Conservation (phyloP, 2,113 vertebrate genomes). For the Craseonycteris thonglongyai region DNA sequence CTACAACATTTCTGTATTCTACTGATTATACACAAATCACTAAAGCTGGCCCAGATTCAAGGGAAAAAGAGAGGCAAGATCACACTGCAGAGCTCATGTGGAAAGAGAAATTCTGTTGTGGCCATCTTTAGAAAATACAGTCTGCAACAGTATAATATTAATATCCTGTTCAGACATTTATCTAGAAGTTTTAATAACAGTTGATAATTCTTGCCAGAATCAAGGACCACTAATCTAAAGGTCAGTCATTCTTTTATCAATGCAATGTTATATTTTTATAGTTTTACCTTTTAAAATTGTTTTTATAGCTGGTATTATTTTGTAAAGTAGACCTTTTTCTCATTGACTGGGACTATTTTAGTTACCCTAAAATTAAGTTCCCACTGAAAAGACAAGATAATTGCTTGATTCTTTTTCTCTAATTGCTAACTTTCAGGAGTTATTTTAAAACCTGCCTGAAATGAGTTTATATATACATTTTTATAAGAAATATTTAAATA, state of each 20-base stretch:
- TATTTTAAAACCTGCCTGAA: constrained; percentile 7
- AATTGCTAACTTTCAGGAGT: neutral
- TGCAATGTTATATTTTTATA: neutral
- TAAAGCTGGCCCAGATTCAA: neutral
- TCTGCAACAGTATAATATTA: neutral
- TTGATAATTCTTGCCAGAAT: constrained; percentile 3
- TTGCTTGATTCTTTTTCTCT: constrained; percentile 5
- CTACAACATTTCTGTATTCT: neutral
- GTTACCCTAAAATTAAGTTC: constrained; percentile 22
- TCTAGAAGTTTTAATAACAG: neutral
- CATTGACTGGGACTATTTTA: neutral
- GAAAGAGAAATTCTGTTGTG: neutral
- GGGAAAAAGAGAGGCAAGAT: neutral
- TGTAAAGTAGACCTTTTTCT: neutral
- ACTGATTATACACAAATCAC: neutral
- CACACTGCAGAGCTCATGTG: neutral
- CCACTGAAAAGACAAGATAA: constrained; percentile 1
- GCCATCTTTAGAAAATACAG: neutral
- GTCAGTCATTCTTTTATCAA: constrained; percentile 4
- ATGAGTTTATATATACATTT: neutral
- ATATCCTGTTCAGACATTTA: neutral
- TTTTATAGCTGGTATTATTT: neutral
- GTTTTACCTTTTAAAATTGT: neutral
- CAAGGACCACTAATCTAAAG: too few species aligned
- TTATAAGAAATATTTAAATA: neutral